phyloP scores from a whole-genome alignment of 2,797 vertebrate species.

The Gallinago solitaria region DNA sequence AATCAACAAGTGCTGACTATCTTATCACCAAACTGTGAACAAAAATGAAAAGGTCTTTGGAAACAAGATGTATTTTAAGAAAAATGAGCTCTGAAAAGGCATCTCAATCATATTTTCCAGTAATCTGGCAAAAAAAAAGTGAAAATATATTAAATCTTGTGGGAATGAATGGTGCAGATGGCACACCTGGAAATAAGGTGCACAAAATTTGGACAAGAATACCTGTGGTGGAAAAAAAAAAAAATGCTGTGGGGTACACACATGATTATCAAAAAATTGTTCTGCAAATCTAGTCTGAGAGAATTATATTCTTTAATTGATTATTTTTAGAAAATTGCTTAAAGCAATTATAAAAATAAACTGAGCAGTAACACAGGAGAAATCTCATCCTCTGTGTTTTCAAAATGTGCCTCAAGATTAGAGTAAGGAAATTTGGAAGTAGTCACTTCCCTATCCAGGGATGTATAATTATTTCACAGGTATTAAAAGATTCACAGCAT shows the following conservation, averaged over 20 bases:
- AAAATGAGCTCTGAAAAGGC: not conserved
- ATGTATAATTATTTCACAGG: not conserved
- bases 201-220: not conserved
- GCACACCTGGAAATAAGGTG: not conserved
- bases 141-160: not conserved
- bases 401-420: not conserved
- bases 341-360: not conserved
- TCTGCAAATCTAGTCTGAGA: not conserved
- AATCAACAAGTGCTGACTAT: not conserved
- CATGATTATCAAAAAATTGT: not conserved
- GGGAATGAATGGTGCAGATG: not conserved
- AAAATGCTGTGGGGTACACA: not conserved
- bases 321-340: not conserved
- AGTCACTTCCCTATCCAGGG: not conserved
- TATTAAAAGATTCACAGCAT: not conserved
- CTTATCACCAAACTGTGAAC: not conserved
- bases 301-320: not conserved
- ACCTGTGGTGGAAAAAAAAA: not conserved
- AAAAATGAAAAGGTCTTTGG: not conserved
- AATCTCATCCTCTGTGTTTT: not conserved
- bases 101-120: not conserved
- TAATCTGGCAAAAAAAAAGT: not conserved
- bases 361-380: accelerated
- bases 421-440: not conserved
- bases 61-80: not conserved